Base-by-base conservation (phyloP, 2,888 invertebrate species). In the Drosophila phalerata region DNA sequence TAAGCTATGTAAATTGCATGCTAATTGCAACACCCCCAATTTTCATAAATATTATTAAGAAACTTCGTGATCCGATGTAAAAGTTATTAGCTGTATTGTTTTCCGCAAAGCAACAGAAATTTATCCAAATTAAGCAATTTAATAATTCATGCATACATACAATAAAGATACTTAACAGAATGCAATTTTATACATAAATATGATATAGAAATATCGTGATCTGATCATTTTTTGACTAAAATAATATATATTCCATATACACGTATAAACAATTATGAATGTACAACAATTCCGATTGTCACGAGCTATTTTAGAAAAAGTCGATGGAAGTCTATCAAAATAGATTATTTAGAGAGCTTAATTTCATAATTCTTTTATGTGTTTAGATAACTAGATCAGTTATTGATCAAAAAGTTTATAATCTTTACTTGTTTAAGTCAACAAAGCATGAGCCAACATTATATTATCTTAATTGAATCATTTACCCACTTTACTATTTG, bases 61-160 rank as follows among this genome's bases (percentile, higher is more conserved):
- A 45, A 9, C 1, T 11, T 57, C 56, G 56, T 57, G 56, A 42
- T 32, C 1, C 13, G 13, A 34, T 32, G 13, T 13, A 8, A 19
- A 34, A 11, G 32, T 45, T 15, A 45, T 57, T 37, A 47, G 42
- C 32, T 55, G 10, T 22, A 43, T 32, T 22, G 22, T 22, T 22
- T 42, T 38, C 17, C 28, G 19, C 40, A 38, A 43, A n/a, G 0
- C 8, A 15, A 9, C 10, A 48, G 17, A 17, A 32, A 42, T 6
- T 43, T 70, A 49, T 60, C 43, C 19, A 40, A 55, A 13, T 19
- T 13, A 17, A 13, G 13, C 19, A 55, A 28, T 9, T 53, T 25
- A 1, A 8, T 25, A 40, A 43, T 34, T 28, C n/a, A 0, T 6
- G 15, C 1, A 13, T 13, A 17, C 13, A 47, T 45, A 42, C 30